Evolutionary conservation across 2,797 vertebrate genomes (phyloP).

Genomic region (Spinus pinus): DNA sequence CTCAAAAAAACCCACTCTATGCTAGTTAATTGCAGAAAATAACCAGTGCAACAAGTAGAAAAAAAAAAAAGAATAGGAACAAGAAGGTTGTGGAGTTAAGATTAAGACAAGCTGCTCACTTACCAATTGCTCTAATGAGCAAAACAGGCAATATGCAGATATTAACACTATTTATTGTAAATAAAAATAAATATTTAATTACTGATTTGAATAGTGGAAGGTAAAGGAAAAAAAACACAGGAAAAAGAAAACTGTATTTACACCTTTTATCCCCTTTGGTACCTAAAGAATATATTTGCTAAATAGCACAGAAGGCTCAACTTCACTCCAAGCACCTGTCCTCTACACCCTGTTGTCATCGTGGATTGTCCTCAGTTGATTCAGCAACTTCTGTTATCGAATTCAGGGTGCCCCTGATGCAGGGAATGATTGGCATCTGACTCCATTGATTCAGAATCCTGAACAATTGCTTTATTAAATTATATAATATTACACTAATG

Average conservation of each 20-base stretch:
- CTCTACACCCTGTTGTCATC: neutral
- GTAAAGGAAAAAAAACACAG: fast-evolving
- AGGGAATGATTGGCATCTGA: too few species aligned
- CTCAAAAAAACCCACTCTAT: neutral
- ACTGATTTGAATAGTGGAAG: neutral
- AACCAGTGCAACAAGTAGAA: neutral
- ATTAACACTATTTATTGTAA: neutral
- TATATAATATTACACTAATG: too few species aligned
- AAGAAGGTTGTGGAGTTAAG: neutral
- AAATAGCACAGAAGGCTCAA: neutral
- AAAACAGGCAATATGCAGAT: neutral
- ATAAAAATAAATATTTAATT: neutral
- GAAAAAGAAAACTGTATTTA: neutral
- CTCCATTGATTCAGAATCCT: too few species aligned
- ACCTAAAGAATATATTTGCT: neutral
- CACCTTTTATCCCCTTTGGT: fast-evolving
- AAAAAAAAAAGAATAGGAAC: neutral
- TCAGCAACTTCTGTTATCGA: neutral
- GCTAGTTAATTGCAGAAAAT: neutral
- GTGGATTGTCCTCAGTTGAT: neutral
- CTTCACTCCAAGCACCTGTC: neutral
- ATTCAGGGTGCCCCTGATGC: too few species aligned
- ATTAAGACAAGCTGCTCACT: neutral
- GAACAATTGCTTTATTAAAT: too few species aligned
- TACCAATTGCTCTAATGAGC: neutral